Conservation (phyloP, 2,888 invertebrate genomes). For the Aphodius granarius region DNA sequence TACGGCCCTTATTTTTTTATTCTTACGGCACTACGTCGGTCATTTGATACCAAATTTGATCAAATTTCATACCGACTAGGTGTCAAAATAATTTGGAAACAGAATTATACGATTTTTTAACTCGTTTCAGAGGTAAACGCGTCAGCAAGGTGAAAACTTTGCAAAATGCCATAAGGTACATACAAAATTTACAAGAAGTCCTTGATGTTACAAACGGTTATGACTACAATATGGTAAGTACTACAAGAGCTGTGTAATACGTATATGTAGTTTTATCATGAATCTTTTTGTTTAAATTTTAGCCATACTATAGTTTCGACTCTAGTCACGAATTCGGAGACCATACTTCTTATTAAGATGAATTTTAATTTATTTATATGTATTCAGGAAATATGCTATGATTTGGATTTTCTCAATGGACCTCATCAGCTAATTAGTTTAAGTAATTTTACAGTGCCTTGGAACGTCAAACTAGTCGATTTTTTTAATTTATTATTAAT, state of each 20-base stretch:
- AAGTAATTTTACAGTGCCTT: background rate
- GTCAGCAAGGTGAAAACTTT: conserved; percentile 68
- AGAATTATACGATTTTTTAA: background rate
- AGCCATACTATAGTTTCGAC: conserved; percentile 17
- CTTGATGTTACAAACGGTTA: conserved; percentile 26
- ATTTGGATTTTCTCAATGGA: background rate
- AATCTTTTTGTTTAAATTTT: conserved; percentile 30
- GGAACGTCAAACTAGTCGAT: background rate
- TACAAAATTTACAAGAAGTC: conserved; percentile 57
- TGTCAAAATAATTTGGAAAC: conserved; percentile 10
- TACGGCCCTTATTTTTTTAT: conserved; percentile 29
- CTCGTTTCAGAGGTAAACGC: conserved; percentile 54
- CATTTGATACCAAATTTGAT: background rate
- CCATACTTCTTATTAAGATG: background rate
- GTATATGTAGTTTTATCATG: background rate
- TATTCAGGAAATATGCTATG: background rate
- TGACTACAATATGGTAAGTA: background rate
- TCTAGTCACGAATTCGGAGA: background rate
- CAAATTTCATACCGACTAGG: background rate
- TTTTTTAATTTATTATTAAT: background rate
- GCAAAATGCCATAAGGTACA: conserved; percentile 65
- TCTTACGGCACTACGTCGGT: background rate
- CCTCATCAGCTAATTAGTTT: background rate
- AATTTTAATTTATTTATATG: background rate
- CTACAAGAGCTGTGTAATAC: background rate